A percentile compares a stretch with the other conserved stretches of the same genome.
Conservation (phyloP, 2,797 vertebrate genomes). For the Pyrocephalus nanus region DNA sequence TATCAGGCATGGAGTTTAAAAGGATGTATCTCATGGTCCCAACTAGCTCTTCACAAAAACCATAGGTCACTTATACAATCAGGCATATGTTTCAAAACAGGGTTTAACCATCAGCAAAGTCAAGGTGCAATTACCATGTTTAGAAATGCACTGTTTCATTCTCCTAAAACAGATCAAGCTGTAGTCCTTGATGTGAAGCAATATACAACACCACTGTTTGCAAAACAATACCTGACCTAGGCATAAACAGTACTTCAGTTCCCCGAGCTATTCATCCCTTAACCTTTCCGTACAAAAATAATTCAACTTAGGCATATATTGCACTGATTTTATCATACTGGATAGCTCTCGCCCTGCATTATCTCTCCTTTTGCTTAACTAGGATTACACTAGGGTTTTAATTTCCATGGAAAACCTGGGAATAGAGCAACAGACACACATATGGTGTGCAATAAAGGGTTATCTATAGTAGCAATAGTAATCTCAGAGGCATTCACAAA, state of each 20-base stretch:
- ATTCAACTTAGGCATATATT: constrained; percentile 60
- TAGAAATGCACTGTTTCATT: constrained; percentile 7
- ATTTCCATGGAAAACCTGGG: constrained; percentile 61
- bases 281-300: constrained; percentile 65
- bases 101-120: constrained; percentile 18
- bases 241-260: constrained; percentile 52
- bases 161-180: constrained; percentile 2
- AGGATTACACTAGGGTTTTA: constrained; percentile 53
- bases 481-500: constrained; percentile 51
- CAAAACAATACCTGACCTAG: constrained; percentile 40
- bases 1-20: constrained; percentile 44
- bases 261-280: constrained; percentile 51
- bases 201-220: not conserved
- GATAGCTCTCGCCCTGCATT: constrained; percentile 32
- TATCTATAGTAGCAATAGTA: constrained; percentile 50
- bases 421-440: constrained; percentile 60
- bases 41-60: constrained; percentile 38
- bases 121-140: constrained; percentile 35
- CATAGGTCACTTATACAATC: constrained; percentile 48
- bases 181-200: constrained; percentile 26
- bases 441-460: constrained; percentile 54
- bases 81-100: constrained; percentile 40
- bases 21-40: not conserved
- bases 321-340: constrained; percentile 54
- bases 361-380: constrained; percentile 44